Evolutionary conservation across 2,797 vertebrate species (phyloP), one percentile per base, ranked within the genome.

Genomic region (Bucorvus abyssinicus): DNA sequence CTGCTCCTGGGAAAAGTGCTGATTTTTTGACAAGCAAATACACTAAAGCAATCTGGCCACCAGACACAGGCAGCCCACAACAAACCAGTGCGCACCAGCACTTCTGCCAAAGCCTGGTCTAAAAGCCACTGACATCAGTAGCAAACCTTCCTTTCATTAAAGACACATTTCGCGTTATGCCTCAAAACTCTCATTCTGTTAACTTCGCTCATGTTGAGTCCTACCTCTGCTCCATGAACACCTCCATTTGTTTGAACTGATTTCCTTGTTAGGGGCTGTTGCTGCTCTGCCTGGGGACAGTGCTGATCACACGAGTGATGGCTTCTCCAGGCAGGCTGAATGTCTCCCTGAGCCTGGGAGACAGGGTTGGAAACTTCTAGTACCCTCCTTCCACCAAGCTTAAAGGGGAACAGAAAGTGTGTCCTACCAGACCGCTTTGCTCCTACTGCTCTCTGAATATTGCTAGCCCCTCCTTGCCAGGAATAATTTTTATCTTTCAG

Each of bases 271-370:
- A 56, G 68, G 26, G 87, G 63, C n/a, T 65, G 14, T 1, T 87
- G 65, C 44, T 78, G 56, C 40, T 40, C 23, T 83, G 52, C 30
- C 56, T 50, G 56, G 56, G 45, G 38, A 49, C 56, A 67, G 30
- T 3, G 18, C 32, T 57, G 34, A 40, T 24, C 40, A 32, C 6
- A 13, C 0, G 16, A 64, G 32, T 0, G 3, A 76, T 6, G 30
- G 53, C 7, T 42, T 22, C 60, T 60, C 42, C 52, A 44, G 40
- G 40, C 9, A 52, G 32, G 22, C 26, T 0, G 3, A 52, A 30
- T 7, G 8, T 52, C 77, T 65, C 26, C n/a, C 47, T 44, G 12
- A 17, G 47, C 26, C 38, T 67, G 42, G 34, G 49, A 67, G 29
- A 77, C 4, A 18, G 61, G 26, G 14, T 1, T 59, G 74, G 57